Conservation (phyloP, 2,888 invertebrate genomes). For the Euproctis similis region DNA sequence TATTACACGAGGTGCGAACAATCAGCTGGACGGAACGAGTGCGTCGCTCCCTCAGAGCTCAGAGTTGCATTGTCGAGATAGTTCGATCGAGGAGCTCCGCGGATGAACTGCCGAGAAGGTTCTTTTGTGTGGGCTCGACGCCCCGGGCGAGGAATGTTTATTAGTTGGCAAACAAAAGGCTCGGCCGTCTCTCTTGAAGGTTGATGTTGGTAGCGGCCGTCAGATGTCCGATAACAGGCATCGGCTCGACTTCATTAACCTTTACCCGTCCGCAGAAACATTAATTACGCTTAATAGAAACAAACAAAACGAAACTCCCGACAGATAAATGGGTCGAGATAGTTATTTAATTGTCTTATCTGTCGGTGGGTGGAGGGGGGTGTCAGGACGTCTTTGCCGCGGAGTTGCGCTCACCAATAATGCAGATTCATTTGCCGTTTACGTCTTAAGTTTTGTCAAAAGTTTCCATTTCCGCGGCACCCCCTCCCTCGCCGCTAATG, state of each 20-base stretch:
- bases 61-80: slow-evolving; percentile 20
- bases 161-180: slow-evolving; percentile 21
- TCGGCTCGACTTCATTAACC: slow-evolving; percentile 57
- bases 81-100: slow-evolving; percentile 12
- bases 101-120: slow-evolving; percentile 3
- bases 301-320: slow-evolving; percentile 63
- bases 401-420: slow-evolving; percentile 33
- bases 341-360: slow-evolving; percentile 70
- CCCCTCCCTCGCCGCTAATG: slow-evolving; percentile 54
- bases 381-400: slow-evolving; percentile 28
- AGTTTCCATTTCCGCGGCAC: slow-evolving; percentile 45
- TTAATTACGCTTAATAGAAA: slow-evolving; percentile 69
- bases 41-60: slow-evolving; percentile 15
- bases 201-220: slow-evolving; percentile 25
- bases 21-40: slow-evolving; percentile 26
- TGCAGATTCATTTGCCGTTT: slow-evolving; percentile 62
- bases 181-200: slow-evolving; percentile 8
- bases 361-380: slow-evolving; percentile 38
- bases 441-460: slow-evolving; percentile 64
- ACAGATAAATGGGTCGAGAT: slow-evolving; percentile 64
- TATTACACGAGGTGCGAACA: slow-evolving; percentile 45
- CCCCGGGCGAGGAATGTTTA: slow-evolving; percentile 20
- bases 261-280: slow-evolving; percentile 49
- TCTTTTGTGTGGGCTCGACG: slow-evolving; percentile 14
- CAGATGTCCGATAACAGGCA: slow-evolving; percentile 54